Evolutionary conservation across 2,888 invertebrate species (phyloP), one percentile per base, ranked within the genome.

Genomic region (Leptura quadrifasciata): DNA sequence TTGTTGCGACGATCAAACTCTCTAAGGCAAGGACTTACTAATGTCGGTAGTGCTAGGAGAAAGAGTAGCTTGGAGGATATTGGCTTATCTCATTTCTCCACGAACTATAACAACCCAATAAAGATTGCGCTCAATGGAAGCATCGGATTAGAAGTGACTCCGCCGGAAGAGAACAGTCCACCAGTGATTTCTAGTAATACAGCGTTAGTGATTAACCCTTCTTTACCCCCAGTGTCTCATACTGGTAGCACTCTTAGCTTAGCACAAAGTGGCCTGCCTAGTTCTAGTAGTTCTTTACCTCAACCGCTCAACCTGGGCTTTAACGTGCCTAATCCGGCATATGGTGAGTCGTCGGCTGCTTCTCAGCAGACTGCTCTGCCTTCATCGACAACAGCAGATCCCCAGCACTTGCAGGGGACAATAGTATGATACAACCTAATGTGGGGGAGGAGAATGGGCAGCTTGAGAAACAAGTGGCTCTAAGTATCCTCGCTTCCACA

Each of bases 351-450:
- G 76, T 80, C 83, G 76, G 81, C 79, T 80, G 75, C 85, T 77
- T 72, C 75, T 17, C 57, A 88, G 89, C 80, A 90, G 88, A 83
- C 89, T 87, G 79, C 88, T 86, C 52, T 85, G 86, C 78, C 86
- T 86, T 90, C 90, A 10, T 84, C 88, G 65, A 78, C 87, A 54
- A 80, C 89, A 5, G 88, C 90, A 21, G 94, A 94, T 86, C 92
- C 95, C 18, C 95, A 95, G 87, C 94, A 95, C 87, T 90, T 96
- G 79, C 96, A 96, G 90, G 96, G 96, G 83, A 97, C 96, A 87
- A 96, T 97, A 90, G 96, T 97, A 95, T 97, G 96, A 96, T 96
- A 96, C 92, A 94, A 96, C 93, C 94, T 95, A 80, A 95, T 96
- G 95, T 95, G 96, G 95, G 95, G 96, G 93, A 95, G 95, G 90